Evolutionary conservation across 2,888 invertebrate species (phyloP).

Genomic region (Torymus texanus): DNA sequence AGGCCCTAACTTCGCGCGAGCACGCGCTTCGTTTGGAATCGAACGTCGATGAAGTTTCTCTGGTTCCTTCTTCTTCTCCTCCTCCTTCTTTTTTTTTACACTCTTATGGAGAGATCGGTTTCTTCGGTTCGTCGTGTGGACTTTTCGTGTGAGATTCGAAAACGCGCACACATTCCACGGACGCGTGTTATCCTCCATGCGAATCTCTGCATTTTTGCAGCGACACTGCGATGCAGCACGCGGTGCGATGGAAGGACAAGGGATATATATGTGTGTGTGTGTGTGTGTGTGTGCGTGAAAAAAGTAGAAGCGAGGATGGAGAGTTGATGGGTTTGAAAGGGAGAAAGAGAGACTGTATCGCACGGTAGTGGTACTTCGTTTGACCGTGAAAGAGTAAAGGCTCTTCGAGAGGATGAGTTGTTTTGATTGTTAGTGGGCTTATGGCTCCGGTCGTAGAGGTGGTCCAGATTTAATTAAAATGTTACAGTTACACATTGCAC

Average conservation of each 20-base stretch:
- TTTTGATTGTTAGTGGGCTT: not conserved
- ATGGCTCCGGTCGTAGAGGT: too few species aligned
- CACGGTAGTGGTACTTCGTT: slow-evolving; percentile 10
- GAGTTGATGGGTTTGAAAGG: slow-evolving; percentile 10
- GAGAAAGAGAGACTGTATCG: not conserved
- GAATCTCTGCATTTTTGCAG: slow-evolving; percentile 53
- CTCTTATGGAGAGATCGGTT: slow-evolving; percentile 21
- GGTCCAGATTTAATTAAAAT: too few species aligned
- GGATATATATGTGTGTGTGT: too few species aligned
- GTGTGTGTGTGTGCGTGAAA: too few species aligned
- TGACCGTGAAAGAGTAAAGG: slow-evolving; percentile 26
- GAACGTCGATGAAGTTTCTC: slow-evolving; percentile 4
- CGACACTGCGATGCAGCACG: not conserved
- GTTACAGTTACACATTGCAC: too few species aligned
- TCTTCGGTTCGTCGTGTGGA: not conserved
- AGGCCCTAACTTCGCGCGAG: slow-evolving; percentile 36
- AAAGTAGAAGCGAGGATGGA: not conserved
- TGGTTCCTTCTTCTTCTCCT: not conserved
- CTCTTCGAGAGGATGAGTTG: slow-evolving; percentile 4
- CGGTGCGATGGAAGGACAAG: too few species aligned
- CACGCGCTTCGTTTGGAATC: slow-evolving; percentile 21
- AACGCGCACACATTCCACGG: slow-evolving; percentile 61
- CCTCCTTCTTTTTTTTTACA: slow-evolving; percentile 1
- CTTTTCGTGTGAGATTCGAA: slow-evolving; percentile 54
- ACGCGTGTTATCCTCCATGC: slow-evolving; percentile 56